Base-by-base conservation (phyloP, 2,113 vertebrate species). In the Pogonocichla stellata region DNA sequence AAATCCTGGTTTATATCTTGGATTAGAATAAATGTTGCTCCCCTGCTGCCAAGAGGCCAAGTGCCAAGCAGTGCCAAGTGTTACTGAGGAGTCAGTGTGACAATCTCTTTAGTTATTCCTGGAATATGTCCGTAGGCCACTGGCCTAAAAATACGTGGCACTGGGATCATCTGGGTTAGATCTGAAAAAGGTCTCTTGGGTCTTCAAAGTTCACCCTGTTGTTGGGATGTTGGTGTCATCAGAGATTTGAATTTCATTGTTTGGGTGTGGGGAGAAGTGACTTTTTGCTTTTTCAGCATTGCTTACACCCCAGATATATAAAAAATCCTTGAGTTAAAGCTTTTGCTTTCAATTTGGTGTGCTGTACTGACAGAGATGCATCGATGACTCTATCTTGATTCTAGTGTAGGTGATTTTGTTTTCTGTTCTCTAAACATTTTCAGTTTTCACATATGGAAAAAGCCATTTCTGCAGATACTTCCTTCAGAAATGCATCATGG, bases 91-190 rank as follows among this genome's bases (percentile, higher is more conserved):
- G 54, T 80, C 66, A 69, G 42, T 0, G 3, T 82, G 90, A 70
- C 93, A 95, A 8, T 91, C 69, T 95, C 92, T 92, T 57, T 10
- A 45, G 62, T 80, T 93, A 70, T 85, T 95, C 74, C 71, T 94
- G 93, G 94, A 95, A 69, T 80, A 83, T 86, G 78, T 70, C 96
- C 5, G 0, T 58, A 91, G 62, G 89, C 81, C 74, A 80, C 45
- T 77, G 78, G 29, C 84, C 87, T 96, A 87, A 96, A 96, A 95
- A 94, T 94, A 88, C 19, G 4, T 4, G 2, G 31, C 61, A 82
- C 31, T 51, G 38, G 81, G 78, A 90, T 95, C 75, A n/a, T 33
- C 7, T 2, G 78, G 33, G 87, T 65, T 93, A 70, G 34, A 19
- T 5, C 66, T 93, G 15, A 53, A 70, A 88, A 65, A 88, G 79